Evolutionary conservation across 2,888 invertebrate species (phyloP).

Genomic region (Gibbula magus): DNA sequence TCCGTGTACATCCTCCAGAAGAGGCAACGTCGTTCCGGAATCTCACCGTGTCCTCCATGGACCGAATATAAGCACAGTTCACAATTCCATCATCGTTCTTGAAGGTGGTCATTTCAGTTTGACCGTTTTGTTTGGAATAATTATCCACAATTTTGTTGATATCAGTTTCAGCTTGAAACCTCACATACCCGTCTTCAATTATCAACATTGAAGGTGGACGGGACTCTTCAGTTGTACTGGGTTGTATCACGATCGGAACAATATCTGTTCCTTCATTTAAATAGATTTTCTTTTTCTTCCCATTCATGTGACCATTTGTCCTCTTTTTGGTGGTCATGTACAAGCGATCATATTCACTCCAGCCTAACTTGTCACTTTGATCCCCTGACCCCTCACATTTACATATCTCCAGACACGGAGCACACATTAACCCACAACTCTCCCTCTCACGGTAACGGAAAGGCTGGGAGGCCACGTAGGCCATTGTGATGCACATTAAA

Average conservation of each 20-base stretch:
- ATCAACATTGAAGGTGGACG: conserved; percentile 83
- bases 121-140: conserved; percentile 22
- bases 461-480: conserved; percentile 88
- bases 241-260: conserved; percentile 34
- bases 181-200: conserved; percentile 91
- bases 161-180: conserved; percentile 81
- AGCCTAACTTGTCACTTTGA: not conserved
- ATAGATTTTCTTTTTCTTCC: conserved; percentile 24
- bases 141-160: conserved; percentile 31
- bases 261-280: conserved; percentile 29
- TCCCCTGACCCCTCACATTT: not conserved
- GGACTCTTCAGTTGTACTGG: conserved; percentile 3
- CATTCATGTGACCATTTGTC: conserved; percentile 15
- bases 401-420: conserved; percentile 14
- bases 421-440: conserved; percentile 7
- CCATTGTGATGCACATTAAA: conserved; percentile 87
- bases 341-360: conserved; percentile 20
- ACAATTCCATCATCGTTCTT: conserved; percentile 39
- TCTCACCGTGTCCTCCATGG: conserved; percentile 7
- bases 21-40: not conserved
- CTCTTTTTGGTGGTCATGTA: not conserved
- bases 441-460: conserved; percentile 54
- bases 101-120: conserved; percentile 44
- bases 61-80: conserved; percentile 21
- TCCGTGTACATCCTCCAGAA: conserved; percentile 14